Conservation (phyloP, 2,888 invertebrate species). For the Sceliomorpha sp. region DNA sequence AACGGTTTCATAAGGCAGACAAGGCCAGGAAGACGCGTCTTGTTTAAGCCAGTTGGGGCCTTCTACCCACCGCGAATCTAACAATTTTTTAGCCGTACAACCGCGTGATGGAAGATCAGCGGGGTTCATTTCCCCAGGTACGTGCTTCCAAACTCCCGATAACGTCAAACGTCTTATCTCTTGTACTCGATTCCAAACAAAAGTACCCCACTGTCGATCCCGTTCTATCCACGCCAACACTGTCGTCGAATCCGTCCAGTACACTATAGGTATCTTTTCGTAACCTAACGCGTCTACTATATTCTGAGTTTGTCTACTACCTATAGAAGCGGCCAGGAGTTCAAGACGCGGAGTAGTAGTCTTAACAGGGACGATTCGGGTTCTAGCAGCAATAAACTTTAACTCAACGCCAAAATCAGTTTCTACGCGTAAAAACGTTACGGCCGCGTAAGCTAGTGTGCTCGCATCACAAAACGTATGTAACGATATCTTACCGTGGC, state of each 20-base stretch:
- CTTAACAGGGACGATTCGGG: constrained; percentile 65
- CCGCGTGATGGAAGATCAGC: constrained; percentile 71
- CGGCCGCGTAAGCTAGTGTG: constrained; percentile 61
- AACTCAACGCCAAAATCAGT: constrained; percentile 14
- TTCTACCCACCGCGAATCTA: constrained; percentile 67
- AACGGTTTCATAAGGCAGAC: not conserved
- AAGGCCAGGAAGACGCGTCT: constrained; percentile 15
- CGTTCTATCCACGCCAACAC: constrained; percentile 63
- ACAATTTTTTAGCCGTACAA: constrained; percentile 60
- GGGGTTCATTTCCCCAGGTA: constrained; percentile 66
- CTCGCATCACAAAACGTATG: constrained; percentile 67
- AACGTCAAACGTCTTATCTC: constrained; percentile 60
- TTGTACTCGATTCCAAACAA: constrained; percentile 62
- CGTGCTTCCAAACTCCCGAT: constrained; percentile 59
- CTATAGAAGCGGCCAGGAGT: constrained; percentile 65
- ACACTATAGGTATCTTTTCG: constrained; percentile 39
- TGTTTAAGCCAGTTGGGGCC: constrained; percentile 64
- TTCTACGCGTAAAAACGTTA: constrained; percentile 29
- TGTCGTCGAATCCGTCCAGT: constrained; percentile 66
- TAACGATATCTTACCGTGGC: constrained; percentile 37
- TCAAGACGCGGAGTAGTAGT: constrained; percentile 67
- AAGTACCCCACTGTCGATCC: constrained; percentile 60
- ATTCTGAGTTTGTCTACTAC: constrained; percentile 45
- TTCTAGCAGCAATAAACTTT: constrained; percentile 51
- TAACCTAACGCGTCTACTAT: constrained; percentile 20